Conservation (phyloP, 2,797 vertebrate genomes). For the Merluccius polli region DNA sequence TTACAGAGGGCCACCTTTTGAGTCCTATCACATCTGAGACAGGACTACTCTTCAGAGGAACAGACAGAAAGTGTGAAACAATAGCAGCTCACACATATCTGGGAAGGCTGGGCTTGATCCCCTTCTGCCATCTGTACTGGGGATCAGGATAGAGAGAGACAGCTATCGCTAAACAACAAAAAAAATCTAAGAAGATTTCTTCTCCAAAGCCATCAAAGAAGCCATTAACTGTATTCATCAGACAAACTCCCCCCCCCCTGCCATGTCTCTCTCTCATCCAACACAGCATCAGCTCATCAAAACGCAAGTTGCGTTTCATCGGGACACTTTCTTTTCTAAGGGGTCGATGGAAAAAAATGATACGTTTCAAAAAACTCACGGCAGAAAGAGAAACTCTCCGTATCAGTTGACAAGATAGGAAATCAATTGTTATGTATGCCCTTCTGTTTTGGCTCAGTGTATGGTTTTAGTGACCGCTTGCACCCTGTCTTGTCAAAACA, state of each 20-base stretch:
- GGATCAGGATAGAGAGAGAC: slow-evolving; percentile 33
- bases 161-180: slow-evolving; percentile 10
- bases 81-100: slow-evolving; percentile 58
- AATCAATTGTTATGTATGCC: slow-evolving; percentile 50
- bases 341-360: slow-evolving; percentile 42
- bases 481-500: slow-evolving; percentile 43
- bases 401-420: slow-evolving; percentile 29
- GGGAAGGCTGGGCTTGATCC: slow-evolving; percentile 35
- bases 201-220: slow-evolving; percentile 42
- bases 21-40: slow-evolving; percentile 20
- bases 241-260: neutral
- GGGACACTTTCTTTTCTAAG: slow-evolving; percentile 23
- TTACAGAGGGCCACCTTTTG: slow-evolving; percentile 44
- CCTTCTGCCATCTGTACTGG: slow-evolving; percentile 58
- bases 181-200: slow-evolving; percentile 1
- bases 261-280: slow-evolving; percentile 21
- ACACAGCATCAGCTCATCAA: slow-evolving; percentile 17
- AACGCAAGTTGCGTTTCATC: slow-evolving; percentile 16
- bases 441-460: slow-evolving; percentile 49
- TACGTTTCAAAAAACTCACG: slow-evolving; percentile 16
- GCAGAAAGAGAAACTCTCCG: slow-evolving; percentile 34
- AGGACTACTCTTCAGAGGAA: neutral
- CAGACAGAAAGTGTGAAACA: slow-evolving; percentile 22
- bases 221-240: slow-evolving; percentile 30
- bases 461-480: slow-evolving; percentile 26